Percentiles rank a stretch among this genome's conserved stretches.
These are phyloP conservation scores for Lytechinus variegatus DNA, from an alignment of 35 echinoderm and acorn worm species.

Conservation along the genomic window DNA sequence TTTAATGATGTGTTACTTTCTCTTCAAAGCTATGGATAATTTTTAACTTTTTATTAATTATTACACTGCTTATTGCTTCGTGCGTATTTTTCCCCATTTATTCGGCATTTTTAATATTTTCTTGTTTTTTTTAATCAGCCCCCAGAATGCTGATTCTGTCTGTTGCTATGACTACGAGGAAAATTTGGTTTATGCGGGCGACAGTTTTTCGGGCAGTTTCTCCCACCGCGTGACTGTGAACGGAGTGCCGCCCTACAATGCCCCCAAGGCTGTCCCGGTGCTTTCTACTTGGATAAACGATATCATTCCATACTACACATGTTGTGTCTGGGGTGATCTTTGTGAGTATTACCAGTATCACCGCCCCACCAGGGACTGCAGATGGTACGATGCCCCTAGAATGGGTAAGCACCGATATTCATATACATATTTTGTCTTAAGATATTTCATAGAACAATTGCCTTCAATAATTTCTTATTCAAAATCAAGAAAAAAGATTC, in stretches of 20 bases:
- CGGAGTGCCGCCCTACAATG: constrained; percentile 73
- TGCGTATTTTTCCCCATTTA: no score
- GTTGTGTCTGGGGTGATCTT: constrained; percentile 90
- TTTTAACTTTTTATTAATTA: no score
- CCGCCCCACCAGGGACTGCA: constrained; percentile 82
- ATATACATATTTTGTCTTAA: no score
- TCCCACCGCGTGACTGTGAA: constrained; percentile 60
- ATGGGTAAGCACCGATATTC: constrained; percentile 46
- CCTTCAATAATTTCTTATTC: no score
- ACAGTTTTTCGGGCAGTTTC: constrained; percentile 81
- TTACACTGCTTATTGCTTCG: no score
- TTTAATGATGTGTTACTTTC: no score
- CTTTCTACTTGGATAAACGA: constrained; percentile 79
- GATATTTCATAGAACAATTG: no score
- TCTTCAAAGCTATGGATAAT: no score
- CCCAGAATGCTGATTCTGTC: constrained; percentile 76
- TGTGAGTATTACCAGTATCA: constrained; percentile 84
- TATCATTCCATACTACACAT: constrained; percentile 72
- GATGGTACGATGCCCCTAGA: constrained; percentile 71
- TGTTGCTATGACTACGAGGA: constrained; percentile 93
- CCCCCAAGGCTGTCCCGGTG: constrained; percentile 55
- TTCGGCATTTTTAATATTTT: no score
- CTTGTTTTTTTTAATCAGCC: constrained; percentile 50
- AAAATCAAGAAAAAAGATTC: no score
- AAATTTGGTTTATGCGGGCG: constrained; percentile 91